phyloP scores from a whole-genome alignment of 2,113 vertebrate species.

The Zosterops pallidus region DNA sequence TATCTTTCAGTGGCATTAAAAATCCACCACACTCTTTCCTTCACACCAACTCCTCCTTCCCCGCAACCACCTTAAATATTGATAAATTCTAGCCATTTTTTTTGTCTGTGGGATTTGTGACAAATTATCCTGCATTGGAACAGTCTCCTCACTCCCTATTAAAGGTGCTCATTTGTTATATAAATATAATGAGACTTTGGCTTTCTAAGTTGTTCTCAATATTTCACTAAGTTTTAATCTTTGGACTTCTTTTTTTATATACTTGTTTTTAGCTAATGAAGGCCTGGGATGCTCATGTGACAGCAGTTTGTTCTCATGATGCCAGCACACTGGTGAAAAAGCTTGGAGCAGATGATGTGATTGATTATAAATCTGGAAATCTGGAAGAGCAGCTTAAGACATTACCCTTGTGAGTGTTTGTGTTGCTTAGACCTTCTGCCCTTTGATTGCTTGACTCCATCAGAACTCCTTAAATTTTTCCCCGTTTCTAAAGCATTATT shows the following conservation, averaged over 20 bases:
- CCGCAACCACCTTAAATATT: background rate
- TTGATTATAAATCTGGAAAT: constrained; percentile 86
- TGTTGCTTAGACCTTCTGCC: background rate
- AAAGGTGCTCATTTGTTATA: background rate
- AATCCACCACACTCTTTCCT: background rate
- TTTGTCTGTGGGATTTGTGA: background rate
- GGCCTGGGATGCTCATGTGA: constrained; percentile 91
- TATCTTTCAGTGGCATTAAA: background rate
- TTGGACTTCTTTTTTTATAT: background rate
- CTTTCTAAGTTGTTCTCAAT: background rate
- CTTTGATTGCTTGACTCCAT: background rate
- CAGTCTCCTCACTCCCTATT: background rate
- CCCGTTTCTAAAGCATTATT: background rate
- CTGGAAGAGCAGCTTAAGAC: constrained; percentile 78
- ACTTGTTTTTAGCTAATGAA: constrained; percentile 83
- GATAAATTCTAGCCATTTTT: background rate
- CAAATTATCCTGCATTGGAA: background rate
- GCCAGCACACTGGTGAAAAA: constrained; percentile 81
- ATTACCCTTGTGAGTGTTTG: constrained; percentile 80
- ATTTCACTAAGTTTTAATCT: background rate
- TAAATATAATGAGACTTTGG: background rate
- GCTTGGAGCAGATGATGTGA: constrained; percentile 86
- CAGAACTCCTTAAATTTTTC: background rate
- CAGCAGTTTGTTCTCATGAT: constrained; percentile 90
- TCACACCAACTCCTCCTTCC: background rate